Conservation (phyloP, 2,113 vertebrate genomes). For the Petaurus breviceps region DNA sequence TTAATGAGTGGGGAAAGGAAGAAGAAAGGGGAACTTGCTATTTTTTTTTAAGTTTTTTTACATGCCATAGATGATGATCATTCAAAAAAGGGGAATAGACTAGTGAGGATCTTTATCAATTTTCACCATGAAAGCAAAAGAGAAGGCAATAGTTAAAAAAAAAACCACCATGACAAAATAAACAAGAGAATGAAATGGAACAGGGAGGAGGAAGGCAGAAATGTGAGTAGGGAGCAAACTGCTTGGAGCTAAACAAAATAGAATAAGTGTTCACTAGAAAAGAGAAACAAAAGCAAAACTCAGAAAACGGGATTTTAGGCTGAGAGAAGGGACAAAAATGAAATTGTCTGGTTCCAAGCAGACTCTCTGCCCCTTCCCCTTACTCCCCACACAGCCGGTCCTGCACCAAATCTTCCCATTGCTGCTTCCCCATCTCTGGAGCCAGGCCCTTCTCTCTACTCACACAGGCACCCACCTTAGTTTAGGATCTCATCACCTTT, state of each 20-base stretch:
- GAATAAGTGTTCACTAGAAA: neutral
- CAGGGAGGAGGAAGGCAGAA: neutral
- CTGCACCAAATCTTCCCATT: neutral
- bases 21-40: neutral
- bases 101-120: neutral
- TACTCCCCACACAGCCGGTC: neutral
- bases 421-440: neutral
- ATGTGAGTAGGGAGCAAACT: neutral
- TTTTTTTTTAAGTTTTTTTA: neutral
- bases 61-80: neutral
- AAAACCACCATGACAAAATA: neutral
- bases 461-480: neutral
- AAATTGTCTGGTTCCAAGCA: neutral
- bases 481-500: neutral
- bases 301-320: neutral
- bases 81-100: neutral
- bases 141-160: neutral
- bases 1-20: neutral
- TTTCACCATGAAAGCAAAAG: neutral
- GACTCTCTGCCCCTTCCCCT: neutral
- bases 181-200: neutral
- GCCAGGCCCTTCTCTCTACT: neutral
- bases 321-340: neutral
- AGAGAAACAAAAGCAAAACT: neutral
- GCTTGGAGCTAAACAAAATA: neutral